Conservation (phyloP, 2,797 vertebrate species). For the Bradypodion ventrale region DNA sequence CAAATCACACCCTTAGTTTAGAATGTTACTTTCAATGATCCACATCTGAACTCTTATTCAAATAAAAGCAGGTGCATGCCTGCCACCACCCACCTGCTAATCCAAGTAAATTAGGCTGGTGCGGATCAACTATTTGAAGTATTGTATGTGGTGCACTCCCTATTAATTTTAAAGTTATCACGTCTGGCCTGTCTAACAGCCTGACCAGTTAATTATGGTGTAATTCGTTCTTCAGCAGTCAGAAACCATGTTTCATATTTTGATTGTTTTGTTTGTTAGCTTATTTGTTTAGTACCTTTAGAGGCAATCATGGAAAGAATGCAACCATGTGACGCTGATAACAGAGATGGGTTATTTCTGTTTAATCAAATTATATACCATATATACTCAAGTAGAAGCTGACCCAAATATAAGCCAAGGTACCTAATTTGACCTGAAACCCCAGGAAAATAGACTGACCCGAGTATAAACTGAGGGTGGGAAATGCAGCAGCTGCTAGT, state of each 20-base stretch:
- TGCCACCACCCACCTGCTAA: not conserved
- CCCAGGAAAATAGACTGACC: no score
- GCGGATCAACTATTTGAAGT: not conserved
- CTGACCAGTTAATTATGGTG: not conserved
- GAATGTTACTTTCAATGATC: not conserved
- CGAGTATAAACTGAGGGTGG: no score
- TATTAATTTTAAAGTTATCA: not conserved
- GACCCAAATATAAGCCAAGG: no score
- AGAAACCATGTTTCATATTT: not conserved
- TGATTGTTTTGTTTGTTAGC: no score
- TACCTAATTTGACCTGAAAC: no score
- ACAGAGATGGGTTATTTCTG: no score
- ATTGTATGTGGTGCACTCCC: not conserved
- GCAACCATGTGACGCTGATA: no score
- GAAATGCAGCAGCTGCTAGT: no score
- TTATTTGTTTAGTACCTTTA: no score
- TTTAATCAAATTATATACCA: no score
- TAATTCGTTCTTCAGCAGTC: not conserved
- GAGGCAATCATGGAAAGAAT: no score
- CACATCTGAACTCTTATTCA: not conserved
- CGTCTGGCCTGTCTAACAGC: not conserved
- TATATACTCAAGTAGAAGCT: no score
- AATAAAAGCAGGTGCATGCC: not conserved
- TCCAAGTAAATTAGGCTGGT: not conserved
- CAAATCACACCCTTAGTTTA: not conserved